Conservation (phyloP, 37 sponge, comb jelly and placozoan species). For the Oscarella lobularis region DNA sequence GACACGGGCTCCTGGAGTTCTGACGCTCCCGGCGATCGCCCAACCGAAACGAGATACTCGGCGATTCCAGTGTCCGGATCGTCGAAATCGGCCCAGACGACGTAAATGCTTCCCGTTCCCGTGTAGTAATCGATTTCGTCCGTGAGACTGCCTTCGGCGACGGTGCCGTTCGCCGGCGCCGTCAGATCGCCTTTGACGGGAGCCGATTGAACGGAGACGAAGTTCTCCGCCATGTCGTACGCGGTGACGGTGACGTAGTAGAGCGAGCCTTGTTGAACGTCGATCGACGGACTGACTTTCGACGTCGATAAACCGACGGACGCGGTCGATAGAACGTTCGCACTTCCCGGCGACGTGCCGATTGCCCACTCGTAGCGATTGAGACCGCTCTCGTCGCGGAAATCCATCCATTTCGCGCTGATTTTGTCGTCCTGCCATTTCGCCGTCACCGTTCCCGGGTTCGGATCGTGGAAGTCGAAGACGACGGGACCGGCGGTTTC, state of each 20-base stretch:
- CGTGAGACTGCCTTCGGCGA: not conserved
- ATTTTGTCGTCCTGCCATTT: too few species aligned
- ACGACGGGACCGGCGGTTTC: not conserved
- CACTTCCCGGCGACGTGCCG: conserved; percentile 1
- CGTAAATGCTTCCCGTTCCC: not conserved
- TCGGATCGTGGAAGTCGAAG: not conserved
- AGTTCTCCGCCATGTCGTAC: not conserved
- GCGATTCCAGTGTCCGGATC: not conserved
- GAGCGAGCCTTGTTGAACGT: not conserved
- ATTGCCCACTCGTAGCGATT: conserved; percentile 6
- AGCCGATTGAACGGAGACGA: not conserved
- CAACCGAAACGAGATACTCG: not conserved
- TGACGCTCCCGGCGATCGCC: not conserved
- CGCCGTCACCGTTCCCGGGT: not conserved
- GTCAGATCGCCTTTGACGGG: not conserved
- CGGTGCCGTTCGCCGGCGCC: not conserved
- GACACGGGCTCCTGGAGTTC: not conserved
- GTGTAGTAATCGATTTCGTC: not conserved
- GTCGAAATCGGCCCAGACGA: not conserved
- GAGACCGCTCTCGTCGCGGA: not conserved
- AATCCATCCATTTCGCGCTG: not conserved
- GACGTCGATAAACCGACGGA: not conserved
- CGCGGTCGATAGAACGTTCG: not conserved
- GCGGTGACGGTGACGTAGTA: not conserved
- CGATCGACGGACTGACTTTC: not conserved